Evolutionary conservation across 2,888 invertebrate genomes (phyloP).

Genomic region (Anoplius nigerrimus): DNA sequence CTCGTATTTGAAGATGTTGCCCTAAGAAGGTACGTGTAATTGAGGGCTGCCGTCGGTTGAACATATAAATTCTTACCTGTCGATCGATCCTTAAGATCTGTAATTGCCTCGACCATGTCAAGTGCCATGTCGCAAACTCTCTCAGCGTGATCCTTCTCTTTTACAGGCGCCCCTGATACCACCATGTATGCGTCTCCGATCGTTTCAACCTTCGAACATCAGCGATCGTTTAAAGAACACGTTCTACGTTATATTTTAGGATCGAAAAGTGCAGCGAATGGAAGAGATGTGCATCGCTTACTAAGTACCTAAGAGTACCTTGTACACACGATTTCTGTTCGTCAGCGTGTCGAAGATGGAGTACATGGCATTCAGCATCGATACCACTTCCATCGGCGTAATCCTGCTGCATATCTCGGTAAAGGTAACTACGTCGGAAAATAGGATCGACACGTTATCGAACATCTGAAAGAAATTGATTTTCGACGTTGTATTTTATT

Average conservation of each 20-base stretch:
- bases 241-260: no score
- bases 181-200: constrained; percentile 99
- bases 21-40: constrained; percentile 75
- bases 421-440: constrained; percentile 98
- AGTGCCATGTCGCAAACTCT: constrained; percentile 96
- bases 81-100: constrained; percentile 93
- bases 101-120: constrained; percentile 96
- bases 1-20: constrained; percentile 87
- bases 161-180: constrained; percentile 95
- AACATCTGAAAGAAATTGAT: constrained; percentile 85
- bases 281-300: background rate
- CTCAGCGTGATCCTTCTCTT: constrained; percentile 92
- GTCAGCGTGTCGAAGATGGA: constrained; percentile 97
- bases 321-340: constrained; percentile 94
- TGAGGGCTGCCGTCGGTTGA: background rate
- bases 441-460: constrained; percentile 95
- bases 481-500: background rate
- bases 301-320: constrained; percentile 78
- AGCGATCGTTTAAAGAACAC: no score
- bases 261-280: background rate
- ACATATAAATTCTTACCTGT: constrained; percentile 79
- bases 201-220: constrained; percentile 87
- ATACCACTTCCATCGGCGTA: constrained; percentile 97
- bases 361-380: constrained; percentile 98
- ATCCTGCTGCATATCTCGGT: constrained; percentile 97